Conservation (phyloP, 2,113 vertebrate genomes). For the Prinia subflava region DNA sequence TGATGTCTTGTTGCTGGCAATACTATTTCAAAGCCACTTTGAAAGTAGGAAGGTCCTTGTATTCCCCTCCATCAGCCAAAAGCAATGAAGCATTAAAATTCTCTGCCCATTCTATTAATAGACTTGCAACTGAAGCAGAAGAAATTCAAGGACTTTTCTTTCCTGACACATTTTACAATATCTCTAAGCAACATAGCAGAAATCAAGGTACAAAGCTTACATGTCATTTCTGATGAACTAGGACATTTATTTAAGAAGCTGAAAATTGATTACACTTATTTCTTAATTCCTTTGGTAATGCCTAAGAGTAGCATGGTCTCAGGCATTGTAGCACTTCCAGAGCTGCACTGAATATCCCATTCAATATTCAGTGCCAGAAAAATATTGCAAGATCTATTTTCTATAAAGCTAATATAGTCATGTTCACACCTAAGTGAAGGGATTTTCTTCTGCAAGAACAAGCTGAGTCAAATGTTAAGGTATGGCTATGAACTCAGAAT, state of each 20-base stretch:
- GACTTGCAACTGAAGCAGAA: slow-evolving; percentile 61
- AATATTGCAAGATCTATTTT: neutral
- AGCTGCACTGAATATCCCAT: neutral
- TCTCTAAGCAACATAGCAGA: slow-evolving; percentile 14
- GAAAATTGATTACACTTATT: slow-evolving; percentile 16
- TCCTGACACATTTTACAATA: slow-evolving; percentile 38
- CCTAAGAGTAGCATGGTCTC: neutral
- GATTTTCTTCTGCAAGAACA: neutral
- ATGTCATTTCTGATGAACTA: slow-evolving; percentile 8
- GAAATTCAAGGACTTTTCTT: slow-evolving; percentile 61
- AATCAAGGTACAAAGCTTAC: slow-evolving; percentile 35
- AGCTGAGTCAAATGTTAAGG: neutral
- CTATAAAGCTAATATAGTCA: neutral
- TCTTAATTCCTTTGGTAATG: neutral
- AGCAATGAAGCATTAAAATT: slow-evolving; percentile 61
- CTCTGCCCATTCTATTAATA: slow-evolving; percentile 65
- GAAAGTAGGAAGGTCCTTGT: slow-evolving; percentile 44
- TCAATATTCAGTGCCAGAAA: neutral
- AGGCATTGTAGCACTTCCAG: neutral
- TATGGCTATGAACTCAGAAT: neutral
- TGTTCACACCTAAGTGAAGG: neutral
- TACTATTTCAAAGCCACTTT: slow-evolving; percentile 59
- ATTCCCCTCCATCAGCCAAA: slow-evolving; percentile 56
- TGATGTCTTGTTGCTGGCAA: slow-evolving; percentile 10
- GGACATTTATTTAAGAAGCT: slow-evolving; percentile 7